Evolutionary conservation across 2,113 vertebrate genomes (phyloP).

Genomic region (Megaceryle maxima): DNA sequence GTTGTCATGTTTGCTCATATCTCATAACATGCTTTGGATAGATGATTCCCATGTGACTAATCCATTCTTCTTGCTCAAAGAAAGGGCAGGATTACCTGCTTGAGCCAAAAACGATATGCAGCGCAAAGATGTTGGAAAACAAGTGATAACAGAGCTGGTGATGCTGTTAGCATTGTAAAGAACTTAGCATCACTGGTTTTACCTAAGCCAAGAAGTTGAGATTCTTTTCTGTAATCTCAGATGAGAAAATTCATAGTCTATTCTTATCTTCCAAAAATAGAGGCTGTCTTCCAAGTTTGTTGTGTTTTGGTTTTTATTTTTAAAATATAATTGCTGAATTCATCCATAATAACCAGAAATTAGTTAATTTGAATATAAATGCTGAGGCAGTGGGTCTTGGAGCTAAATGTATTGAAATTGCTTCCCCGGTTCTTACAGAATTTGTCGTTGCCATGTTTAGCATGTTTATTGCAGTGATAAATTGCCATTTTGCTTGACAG

Average conservation of each 20-base stretch:
- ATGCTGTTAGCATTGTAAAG: neutral
- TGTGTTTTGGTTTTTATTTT: neutral
- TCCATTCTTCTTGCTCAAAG: neutral
- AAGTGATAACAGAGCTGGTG: neutral
- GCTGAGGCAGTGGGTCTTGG: neutral
- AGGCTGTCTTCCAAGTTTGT: neutral
- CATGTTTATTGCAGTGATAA: neutral
- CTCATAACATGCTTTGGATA: neutral
- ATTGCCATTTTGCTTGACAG: constrained; percentile 16
- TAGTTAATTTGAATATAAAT: constrained; percentile 23
- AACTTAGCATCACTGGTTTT: neutral
- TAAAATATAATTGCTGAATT: neutral
- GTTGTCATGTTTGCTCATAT: neutral
- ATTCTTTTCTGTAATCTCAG: constrained; percentile 5
- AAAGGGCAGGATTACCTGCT: neutral
- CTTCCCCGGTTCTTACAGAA: neutral
- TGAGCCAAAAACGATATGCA: neutral
- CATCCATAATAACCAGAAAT: neutral
- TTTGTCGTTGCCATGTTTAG: neutral
- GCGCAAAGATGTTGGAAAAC: neutral
- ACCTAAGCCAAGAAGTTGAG: neutral
- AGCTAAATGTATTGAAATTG: constrained; percentile 25
- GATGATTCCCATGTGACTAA: neutral
- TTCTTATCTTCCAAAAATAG: neutral
- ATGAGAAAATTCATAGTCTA: constrained; percentile 1